Evolutionary conservation across 37 sponge, comb jelly and placozoan genomes (phyloP), one percentile per base, ranked within the genome.

Genomic region (Ephydatia muelleri): DNA sequence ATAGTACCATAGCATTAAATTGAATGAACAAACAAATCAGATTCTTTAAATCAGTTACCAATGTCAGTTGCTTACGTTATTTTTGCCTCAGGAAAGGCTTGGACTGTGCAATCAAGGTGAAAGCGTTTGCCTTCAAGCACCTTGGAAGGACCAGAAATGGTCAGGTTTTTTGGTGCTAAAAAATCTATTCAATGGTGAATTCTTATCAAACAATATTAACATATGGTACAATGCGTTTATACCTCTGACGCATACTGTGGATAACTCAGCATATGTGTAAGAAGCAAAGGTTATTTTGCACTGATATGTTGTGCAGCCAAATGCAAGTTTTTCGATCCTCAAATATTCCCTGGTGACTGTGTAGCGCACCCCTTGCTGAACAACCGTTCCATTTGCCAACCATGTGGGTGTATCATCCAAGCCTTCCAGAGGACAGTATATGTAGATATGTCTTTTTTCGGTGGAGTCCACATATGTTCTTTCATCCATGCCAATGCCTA

Each of bases 211-310:
- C 19, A 37, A 6, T 67, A n/a, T 35, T 23, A 67, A 57, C 47
- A n/a, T 64, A 28, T 6, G 21, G 27, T 26, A 25, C 14, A 47
- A 21, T 33, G 34, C 29, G 8, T 22, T 38, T 73, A 22, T 21
- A 82, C 82, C 47, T 72, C 82, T 49, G 72, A 43, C 22, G 22
- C 82, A 82, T 0, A 82, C 68, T 43, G 38, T 72, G 30, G 82
- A 32, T 23, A 32, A 33, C 34, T 80, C 80, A 1, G 14, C 16
- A 2, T 27, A 19, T 40, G 19, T 48, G 9, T 31, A n/a, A 14
- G 47, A n/a, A 67, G 75, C 36, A 34, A 82, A 82, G 0, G n/a
- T 28, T 14, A 39, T 64, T 14, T 72, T 47, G n/a, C 82, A 82
- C 2, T 49, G 70, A 49, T 71, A 82, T 0, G 2, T 19, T 0